Evolutionary conservation across 2,888 invertebrate genomes (phyloP), one percentile per base, ranked within the genome.

Genomic region (Andrena trimmerana): DNA sequence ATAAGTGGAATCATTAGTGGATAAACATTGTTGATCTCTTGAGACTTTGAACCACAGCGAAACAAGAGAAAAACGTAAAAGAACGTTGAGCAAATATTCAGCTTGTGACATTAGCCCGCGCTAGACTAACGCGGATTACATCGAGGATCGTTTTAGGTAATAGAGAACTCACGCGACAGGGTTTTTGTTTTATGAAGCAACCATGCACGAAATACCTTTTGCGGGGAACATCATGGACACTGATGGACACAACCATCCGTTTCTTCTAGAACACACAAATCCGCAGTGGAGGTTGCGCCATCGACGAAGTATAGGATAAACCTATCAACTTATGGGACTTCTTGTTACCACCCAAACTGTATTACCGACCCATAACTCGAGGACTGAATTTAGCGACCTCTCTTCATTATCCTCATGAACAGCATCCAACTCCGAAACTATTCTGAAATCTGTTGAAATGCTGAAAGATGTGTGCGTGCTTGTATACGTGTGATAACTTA

Each of bases 221-320:
- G 65, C 74, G 65, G 66, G 71, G 79, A 59, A 81, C 86, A 85
- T 85, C 66, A 80, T 81, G 84, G 78, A 82, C 83, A 85, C 70
- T 81, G 65, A 80, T 81, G 84, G 78, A 82, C 83, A 85, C 70
- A 81, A 83, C 83, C 81, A 75, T 86, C 73, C 87, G 85, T 89
- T 88, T 83, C 85, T 89, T 90, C 88, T 85, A 86, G 87, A 90
- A 88, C 82, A 87, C 80, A 86, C 83, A 88, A 88, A 87, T 85
- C 86, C 79, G 80, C 67, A 74, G 86, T 88, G 87, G 88, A 89
- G 84, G 85, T 86, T 87, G 84, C 76, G 78, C 20, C 20, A 20
- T 20, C 20, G 20, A 20, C 20, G 20, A 20, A 20, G 20, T 20
- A 20, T 20, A 20, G 20, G 20, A 20, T 20, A 20, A 0, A 20